phyloP scores from a whole-genome alignment of 2,113 vertebrate species.

The Axis porcinus region DNA sequence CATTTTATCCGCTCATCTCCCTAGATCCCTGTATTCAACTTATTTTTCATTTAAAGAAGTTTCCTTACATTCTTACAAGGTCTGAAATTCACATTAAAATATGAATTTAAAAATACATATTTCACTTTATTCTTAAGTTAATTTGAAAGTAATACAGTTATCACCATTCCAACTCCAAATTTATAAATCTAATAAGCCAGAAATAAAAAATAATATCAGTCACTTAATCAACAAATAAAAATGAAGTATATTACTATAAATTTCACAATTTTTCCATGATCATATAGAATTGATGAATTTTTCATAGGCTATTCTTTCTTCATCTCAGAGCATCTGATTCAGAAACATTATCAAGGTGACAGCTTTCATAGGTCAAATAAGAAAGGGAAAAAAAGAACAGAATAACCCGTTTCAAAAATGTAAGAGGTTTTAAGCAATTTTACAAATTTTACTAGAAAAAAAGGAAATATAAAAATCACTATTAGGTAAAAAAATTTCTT shows the following conservation, averaged over 20 bases:
- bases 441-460: not conserved
- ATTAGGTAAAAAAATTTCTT: not conserved
- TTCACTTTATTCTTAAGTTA: not conserved
- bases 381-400: not conserved
- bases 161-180: not conserved
- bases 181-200: not conserved
- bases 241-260: not conserved
- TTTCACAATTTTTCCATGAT: not conserved
- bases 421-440: not conserved
- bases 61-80: not conserved
- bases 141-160: not conserved
- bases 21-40: not conserved
- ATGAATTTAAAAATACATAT: not conserved
- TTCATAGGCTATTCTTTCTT: not conserved
- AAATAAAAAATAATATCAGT: not conserved
- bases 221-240: not conserved
- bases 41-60: not conserved
- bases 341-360: not conserved
- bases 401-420: not conserved
- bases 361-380: not conserved
- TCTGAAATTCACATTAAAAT: not conserved
- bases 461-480: not conserved
- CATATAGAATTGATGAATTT: not conserved
- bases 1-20: not conserved
- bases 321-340: not conserved